Evolutionary conservation across 1,140 invertebrate species (phyloP), one percentile per base, ranked within the genome.

Genomic region (Idris sp.): DNA sequence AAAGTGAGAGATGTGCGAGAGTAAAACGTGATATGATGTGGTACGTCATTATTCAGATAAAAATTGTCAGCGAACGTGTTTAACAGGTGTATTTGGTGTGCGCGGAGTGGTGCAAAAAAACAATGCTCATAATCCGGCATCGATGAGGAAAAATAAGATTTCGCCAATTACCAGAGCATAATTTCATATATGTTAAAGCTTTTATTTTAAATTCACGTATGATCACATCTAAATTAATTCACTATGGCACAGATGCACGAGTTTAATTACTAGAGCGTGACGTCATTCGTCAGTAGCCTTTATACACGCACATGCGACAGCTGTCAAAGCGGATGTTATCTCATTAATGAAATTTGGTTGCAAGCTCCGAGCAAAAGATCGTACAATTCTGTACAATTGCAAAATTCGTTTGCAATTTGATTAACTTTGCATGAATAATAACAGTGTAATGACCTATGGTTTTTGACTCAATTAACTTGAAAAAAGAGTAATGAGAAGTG

Each of bases 191-290:
- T 51, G 43, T 25, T 46, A 8, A 38, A 67, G 38, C 46, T 67
- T 74, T 67, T 74, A 67, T 67, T 74, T 74, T 67, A 67, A 59
- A 74, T 76, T 72, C 61, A 76, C 67, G 67, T 72, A 72, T 76
- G 74, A 76, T 72, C 67, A 68, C 68, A 68, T 68, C 36, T 53
- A 76, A 68, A 76, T 76, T 76, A 76, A 76, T 76, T 76, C 74
- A 68, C 68, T 67, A 69, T 53, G 74, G 68, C 74, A 73, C 74
- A 73, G 74, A 73, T 76, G 74, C 68, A 76, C 62, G 56, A 58
- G 62, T 72, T 78, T 78, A 78, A 78, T 78, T 78, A 78, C 73
- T 78, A 72, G 73, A 72, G 73, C 76, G 73, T 78, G 68, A 65
- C 76, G 73, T 78, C 72, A 75, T 73, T 78, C 76, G 76, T 75